Conservation (phyloP, 1,140 invertebrate genomes). For the Formica exsecta region DNA sequence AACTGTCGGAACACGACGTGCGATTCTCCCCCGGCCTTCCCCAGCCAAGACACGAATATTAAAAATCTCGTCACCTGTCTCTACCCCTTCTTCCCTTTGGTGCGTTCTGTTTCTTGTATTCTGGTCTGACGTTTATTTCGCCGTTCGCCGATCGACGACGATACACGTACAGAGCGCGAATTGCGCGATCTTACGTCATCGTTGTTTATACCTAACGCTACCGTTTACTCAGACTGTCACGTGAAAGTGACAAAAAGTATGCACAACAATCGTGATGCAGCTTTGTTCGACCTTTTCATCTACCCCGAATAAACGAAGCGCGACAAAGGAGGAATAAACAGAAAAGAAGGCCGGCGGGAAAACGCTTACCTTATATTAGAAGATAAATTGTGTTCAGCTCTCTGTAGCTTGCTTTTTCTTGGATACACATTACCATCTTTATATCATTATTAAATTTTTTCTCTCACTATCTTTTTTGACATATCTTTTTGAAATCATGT, state of each 20-base stretch:
- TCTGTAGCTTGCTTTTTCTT: conserved; percentile 34
- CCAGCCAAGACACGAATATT: conserved; percentile 52
- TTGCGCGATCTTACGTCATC: conserved; percentile 39
- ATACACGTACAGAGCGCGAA: conserved; percentile 11
- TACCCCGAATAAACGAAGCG: conserved; percentile 34
- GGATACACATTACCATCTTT: conserved; percentile 41
- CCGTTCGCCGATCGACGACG: background rate
- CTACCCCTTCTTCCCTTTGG: background rate
- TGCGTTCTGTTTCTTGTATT: background rate
- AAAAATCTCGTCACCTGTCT: conserved; percentile 55
- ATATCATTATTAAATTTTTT: conserved; percentile 43
- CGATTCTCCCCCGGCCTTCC: background rate
- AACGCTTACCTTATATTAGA: conserved; percentile 36
- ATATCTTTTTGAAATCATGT: background rate
- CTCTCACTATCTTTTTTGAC: background rate
- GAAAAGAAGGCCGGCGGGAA: conserved; percentile 24
- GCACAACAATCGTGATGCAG: conserved; percentile 34
- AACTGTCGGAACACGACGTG: conserved; percentile 33
- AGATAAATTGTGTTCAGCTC: conserved; percentile 46
- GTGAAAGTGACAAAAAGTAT: conserved; percentile 44
- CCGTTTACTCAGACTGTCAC: conserved; percentile 51
- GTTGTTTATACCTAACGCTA: conserved; percentile 32
- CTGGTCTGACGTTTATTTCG: conserved; percentile 47
- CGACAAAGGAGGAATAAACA: conserved; percentile 48
- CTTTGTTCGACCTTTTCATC: conserved; percentile 44